phyloP scores from a whole-genome alignment of 2,113 vertebrate species.

The Odocoileus virginianus region DNA sequence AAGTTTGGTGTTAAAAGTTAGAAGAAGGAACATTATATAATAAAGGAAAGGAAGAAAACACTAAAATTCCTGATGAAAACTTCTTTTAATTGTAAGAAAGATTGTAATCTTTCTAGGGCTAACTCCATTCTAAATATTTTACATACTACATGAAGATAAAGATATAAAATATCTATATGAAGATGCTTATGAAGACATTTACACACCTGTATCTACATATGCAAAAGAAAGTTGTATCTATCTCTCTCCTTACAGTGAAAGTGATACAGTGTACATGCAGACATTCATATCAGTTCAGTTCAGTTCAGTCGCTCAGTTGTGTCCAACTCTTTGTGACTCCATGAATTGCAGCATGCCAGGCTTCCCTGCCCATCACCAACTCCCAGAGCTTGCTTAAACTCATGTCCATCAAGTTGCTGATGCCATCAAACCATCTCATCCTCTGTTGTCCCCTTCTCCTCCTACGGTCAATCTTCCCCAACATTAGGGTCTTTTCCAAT shows the following conservation, averaged over 20 bases:
- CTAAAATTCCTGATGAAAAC: background rate
- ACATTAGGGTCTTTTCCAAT: background rate
- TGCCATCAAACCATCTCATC: background rate
- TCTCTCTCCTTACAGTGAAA: background rate
- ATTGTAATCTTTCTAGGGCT: background rate
- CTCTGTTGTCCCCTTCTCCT: background rate
- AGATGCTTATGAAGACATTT: background rate
- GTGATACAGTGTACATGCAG: background rate
- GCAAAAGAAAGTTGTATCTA: background rate
- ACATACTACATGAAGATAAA: background rate
- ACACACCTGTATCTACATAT: background rate
- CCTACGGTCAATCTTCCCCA: background rate
- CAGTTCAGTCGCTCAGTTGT: background rate
- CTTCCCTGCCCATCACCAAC: background rate
- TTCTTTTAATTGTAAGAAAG: background rate
- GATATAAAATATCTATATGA: background rate
- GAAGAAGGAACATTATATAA: background rate
- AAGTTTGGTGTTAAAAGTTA: background rate
- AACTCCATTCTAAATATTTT: background rate
- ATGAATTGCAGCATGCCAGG: background rate
- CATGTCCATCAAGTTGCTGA: background rate
- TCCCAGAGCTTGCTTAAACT: background rate
- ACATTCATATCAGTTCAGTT: background rate
- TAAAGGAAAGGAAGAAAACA: background rate
- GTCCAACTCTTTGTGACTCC: background rate